phyloP scores from a whole-genome alignment of 2,113 vertebrate species.

The Labeo rohita region DNA sequence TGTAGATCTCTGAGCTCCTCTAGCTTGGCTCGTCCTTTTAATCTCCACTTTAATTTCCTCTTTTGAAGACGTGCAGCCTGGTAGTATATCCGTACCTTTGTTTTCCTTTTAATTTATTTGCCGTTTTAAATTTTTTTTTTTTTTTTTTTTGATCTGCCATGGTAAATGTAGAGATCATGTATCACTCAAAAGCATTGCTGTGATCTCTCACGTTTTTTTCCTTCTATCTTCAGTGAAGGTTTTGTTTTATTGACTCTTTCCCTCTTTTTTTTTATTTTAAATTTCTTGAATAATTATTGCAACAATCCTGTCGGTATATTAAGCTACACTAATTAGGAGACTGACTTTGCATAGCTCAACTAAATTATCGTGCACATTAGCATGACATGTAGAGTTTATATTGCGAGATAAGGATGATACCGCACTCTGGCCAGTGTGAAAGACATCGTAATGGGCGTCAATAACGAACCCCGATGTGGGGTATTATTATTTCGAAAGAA shows the following conservation, averaged over 20 bases:
- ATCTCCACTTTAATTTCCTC: slow-evolving; percentile 20
- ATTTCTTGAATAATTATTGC: slow-evolving; percentile 59
- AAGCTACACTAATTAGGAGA: slow-evolving; percentile 81
- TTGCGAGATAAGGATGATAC: slow-evolving; percentile 57
- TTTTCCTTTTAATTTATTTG: slow-evolving; percentile 74
- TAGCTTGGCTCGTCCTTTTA: slow-evolving; percentile 9
- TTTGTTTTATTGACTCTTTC: slow-evolving; percentile 27
- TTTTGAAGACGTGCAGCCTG: slow-evolving; percentile 48
- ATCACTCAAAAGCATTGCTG: slow-evolving; percentile 51
- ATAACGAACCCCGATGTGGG: slow-evolving; percentile 50
- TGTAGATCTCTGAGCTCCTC: slow-evolving; percentile 51
- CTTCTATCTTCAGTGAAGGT: slow-evolving; percentile 59
- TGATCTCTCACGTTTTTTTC: slow-evolving; percentile 49
- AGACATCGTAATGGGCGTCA: slow-evolving; percentile 62
- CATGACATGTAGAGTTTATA: slow-evolving; percentile 59
- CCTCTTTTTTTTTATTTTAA: slow-evolving; percentile 62
- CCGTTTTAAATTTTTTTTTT: slow-evolving; percentile 57
- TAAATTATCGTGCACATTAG: slow-evolving; percentile 63
- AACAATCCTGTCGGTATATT: slow-evolving; percentile 69
- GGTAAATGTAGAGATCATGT: slow-evolving; percentile 43
- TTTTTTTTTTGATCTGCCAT: background rate
- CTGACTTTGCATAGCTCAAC: slow-evolving; percentile 75
- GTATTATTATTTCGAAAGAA: slow-evolving; percentile 57
- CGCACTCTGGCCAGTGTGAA: slow-evolving; percentile 72
- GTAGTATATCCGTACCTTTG: slow-evolving; percentile 54